Base-by-base conservation (phyloP, 2,888 invertebrate species). In the Platypus cylindrus region DNA sequence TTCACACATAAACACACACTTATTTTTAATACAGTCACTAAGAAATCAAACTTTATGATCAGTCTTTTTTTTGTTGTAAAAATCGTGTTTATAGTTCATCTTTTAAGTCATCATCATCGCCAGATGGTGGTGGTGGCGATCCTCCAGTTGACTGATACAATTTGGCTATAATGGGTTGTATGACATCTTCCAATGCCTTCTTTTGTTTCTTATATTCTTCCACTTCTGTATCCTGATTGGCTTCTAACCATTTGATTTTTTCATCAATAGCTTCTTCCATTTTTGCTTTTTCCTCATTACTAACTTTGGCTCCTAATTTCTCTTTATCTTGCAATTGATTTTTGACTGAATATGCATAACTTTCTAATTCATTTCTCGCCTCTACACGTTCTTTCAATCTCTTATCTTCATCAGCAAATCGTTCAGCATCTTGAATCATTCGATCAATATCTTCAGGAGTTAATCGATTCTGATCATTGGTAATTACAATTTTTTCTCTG, bases 361-460 rank as follows among this genome's bases (percentile, higher is more conserved):
- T 87, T 65, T 98, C 97, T 34, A 98, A 71, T 58, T 97, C 97
- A 61, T 97, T 97, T 47, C 93, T 78, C 3, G 95, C 81, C 59
- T 97, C 97, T 3, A 97, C 93, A 32, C 84, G 75, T 64, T 95
- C 91, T 66, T 91, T 91, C 46, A 91, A 67, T 64, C 90, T 91
- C 69, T 94, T 94, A 65, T 99, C 98, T 48, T 98, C 97, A 55
- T 97, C 97, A 12, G 95, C 93, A 65, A 95, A 98, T 63, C 89
- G 90, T 67, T 98, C 98, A 1, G 97, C 95, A 58, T 98, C 97
- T 64, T 87, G 87, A 63, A 98, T 94, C 98, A 99, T 98, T 43
- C 93, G 74, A 58, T 98, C 95, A 49, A 98, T 99, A 54, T 98
- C 97, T 49, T 98, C 97, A 3, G 94, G 95, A 9, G 93, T 91